Conservation (phyloP, 2,888 invertebrate genomes). For the Mellilla xanthometata region DNA sequence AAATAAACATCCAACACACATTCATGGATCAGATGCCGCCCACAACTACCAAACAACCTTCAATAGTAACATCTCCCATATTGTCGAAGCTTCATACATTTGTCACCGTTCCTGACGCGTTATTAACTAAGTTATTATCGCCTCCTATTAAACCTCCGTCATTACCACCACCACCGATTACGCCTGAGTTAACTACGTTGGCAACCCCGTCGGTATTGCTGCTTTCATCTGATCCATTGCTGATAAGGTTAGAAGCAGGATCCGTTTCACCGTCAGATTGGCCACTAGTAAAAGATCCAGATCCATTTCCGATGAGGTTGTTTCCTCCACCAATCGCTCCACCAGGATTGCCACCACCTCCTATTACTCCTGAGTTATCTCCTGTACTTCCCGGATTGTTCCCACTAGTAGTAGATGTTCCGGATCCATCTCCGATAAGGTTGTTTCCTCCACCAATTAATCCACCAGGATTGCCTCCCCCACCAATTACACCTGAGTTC, state of each 20-base stretch:
- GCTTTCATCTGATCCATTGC: too few species aligned
- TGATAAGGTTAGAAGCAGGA: too few species aligned
- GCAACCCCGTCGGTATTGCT: too few species aligned
- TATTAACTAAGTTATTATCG: not conserved
- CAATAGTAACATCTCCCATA: too few species aligned
- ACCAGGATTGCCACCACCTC: not conserved
- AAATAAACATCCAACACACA: too few species aligned
- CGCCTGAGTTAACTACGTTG: not conserved
- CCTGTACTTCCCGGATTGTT: constrained; percentile 1
- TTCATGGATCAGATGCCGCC: too few species aligned
- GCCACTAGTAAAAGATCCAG: not conserved
- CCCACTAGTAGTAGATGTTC: not conserved
- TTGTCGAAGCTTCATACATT: not conserved
- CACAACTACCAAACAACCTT: too few species aligned
- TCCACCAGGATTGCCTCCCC: not conserved
- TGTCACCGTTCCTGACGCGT: not conserved
- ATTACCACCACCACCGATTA: not conserved
- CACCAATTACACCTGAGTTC: not conserved
- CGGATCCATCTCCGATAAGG: not conserved
- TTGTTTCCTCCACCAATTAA: not conserved
- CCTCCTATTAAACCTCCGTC: not conserved
- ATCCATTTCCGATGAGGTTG: not conserved
- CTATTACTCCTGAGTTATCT: not conserved
- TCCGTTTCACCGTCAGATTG: constrained; percentile 2
- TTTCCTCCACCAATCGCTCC: not conserved